phyloP scores from a whole-genome alignment of 2,888 invertebrate genomes.

The Linnaemya tessellans region DNA sequence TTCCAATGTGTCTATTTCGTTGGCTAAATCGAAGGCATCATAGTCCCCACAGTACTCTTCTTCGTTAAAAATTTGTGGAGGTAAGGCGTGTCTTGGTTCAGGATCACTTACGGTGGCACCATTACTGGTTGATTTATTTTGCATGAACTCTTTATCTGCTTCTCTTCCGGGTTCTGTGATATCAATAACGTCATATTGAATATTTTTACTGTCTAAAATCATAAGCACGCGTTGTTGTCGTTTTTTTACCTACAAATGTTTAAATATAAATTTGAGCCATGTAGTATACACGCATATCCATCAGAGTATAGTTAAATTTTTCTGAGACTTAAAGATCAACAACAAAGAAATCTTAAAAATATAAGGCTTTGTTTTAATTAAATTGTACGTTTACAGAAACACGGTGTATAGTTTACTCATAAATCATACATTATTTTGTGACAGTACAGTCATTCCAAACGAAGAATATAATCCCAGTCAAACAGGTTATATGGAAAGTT shows the following conservation, averaged over 20 bases:
- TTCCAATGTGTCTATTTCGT: constrained; percentile 95
- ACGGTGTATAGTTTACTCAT: too few species aligned
- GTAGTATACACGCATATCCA: background rate
- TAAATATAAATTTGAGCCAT: background rate
- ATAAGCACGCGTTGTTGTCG: constrained; percentile 96
- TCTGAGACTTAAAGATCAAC: too few species aligned
- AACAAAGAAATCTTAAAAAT: too few species aligned
- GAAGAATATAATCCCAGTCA: too few species aligned
- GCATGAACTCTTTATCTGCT: constrained; percentile 95
- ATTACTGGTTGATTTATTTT: constrained; percentile 90
- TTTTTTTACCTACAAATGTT: constrained; percentile 93
- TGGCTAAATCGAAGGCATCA: constrained; percentile 94
- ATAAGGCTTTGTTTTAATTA: too few species aligned
- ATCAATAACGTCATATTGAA: constrained; percentile 95
- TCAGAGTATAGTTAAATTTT: background rate
- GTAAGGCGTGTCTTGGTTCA: constrained; percentile 90
- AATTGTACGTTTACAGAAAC: too few species aligned
- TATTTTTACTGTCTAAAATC: constrained; percentile 95
- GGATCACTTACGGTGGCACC: constrained; percentile 90
- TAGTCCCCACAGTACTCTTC: constrained; percentile 95
- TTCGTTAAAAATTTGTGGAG: constrained; percentile 97
- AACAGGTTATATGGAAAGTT: too few species aligned
- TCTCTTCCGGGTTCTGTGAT: constrained; percentile 97
- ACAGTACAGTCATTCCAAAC: too few species aligned
- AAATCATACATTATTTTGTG: too few species aligned